These are phyloP conservation scores for Theretra japonica DNA, from an alignment of 2,888 invertebrate species.

Conservation along the genomic window DNA sequence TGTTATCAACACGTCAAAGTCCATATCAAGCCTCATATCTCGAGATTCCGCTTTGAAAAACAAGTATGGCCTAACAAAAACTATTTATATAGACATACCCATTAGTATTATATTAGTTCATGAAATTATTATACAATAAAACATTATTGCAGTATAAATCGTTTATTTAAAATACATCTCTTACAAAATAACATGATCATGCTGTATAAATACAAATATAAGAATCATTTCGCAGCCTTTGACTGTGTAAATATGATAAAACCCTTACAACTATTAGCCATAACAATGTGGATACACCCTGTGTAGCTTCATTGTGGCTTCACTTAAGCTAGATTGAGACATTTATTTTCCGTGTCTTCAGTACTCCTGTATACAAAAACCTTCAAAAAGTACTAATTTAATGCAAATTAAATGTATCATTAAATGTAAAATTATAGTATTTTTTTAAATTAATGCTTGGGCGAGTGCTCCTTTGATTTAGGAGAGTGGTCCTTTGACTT, in stretches of 20 bases:
- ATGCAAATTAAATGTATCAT: too few species aligned
- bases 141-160: slow-evolving; percentile 43
- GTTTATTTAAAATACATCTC: slow-evolving; percentile 43
- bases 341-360: neutral
- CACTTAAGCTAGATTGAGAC: slow-evolving; percentile 31
- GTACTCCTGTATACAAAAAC: too few species aligned
- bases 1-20: slow-evolving; percentile 20
- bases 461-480: slow-evolving; percentile 47
- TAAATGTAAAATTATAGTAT: slow-evolving; percentile 30
- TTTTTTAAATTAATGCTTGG: slow-evolving; percentile 43
- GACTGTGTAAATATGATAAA: slow-evolving; percentile 51
- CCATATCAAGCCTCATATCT: slow-evolving; percentile 43
- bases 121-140: slow-evolving; percentile 27
- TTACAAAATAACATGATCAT: slow-evolving; percentile 45
- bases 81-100: slow-evolving; percentile 34
- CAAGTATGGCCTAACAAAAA: slow-evolving; percentile 34
- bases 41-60: slow-evolving; percentile 32
- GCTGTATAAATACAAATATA: slow-evolving; percentile 48
- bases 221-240: slow-evolving; percentile 60
- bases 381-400: too few species aligned
- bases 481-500: slow-evolving; percentile 47
- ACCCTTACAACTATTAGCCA: slow-evolving; percentile 62
- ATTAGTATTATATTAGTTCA: slow-evolving; percentile 36
- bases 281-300: slow-evolving; percentile 63
- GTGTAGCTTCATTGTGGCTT: slow-evolving; percentile 66